These are phyloP conservation scores for Drusus annulatus DNA, from an alignment of 1,140 invertebrate species.

Conservation along the genomic window DNA sequence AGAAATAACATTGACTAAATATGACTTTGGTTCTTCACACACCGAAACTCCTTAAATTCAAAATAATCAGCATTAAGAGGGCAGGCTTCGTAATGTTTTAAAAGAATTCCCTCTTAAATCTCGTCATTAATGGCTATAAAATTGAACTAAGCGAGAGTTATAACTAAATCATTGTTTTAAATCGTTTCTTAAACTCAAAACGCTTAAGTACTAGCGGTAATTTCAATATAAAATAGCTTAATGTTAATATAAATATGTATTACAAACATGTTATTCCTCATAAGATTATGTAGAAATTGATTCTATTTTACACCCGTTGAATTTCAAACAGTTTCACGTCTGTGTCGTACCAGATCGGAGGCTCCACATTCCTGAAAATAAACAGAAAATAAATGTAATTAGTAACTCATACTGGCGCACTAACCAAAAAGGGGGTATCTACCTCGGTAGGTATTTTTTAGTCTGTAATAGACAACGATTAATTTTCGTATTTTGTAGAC, in stretches of 20 bases:
- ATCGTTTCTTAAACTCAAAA: background rate
- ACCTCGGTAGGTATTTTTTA: too few relatives aligned
- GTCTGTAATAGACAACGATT: too few relatives aligned
- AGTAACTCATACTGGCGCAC: too few relatives aligned
- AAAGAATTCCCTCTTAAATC: too few relatives aligned
- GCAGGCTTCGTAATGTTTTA: too few relatives aligned
- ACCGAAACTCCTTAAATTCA: background rate
- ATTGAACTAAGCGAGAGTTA: background rate
- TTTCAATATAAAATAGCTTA: background rate
- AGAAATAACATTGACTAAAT: background rate
- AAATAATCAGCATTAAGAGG: background rate
- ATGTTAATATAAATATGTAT: conserved; percentile 16
- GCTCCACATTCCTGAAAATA: conserved; percentile 92
- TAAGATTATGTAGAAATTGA: background rate
- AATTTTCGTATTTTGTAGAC: too few relatives aligned
- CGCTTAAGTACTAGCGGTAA: background rate
- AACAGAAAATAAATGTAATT: background rate
- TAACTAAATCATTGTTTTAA: background rate
- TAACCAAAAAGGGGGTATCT: too few relatives aligned
- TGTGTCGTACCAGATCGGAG: conserved; percentile 99
- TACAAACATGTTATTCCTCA: conserved; percentile 17
- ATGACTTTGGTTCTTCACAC: background rate
- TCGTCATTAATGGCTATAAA: too few relatives aligned
- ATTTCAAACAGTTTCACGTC: conserved; percentile 99
- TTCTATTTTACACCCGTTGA: conserved; percentile 81